Percentiles rank a stretch among this genome's conserved stretches.
These are phyloP conservation scores for Gila orcuttii DNA, from an alignment of 2,113 vertebrate genomes.

Conservation along the genomic window DNA sequence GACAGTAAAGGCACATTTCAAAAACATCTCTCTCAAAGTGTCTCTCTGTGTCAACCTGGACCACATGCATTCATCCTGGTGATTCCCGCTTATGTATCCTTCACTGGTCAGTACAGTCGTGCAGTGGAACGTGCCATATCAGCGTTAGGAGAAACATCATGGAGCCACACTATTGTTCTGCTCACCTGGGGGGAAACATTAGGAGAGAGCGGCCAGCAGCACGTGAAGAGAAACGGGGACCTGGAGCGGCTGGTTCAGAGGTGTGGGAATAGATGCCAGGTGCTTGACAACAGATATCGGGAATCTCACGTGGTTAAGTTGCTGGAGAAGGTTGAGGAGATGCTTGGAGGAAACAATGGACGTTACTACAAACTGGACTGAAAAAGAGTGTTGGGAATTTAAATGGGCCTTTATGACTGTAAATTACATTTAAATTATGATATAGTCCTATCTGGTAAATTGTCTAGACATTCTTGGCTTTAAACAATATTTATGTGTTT, in stretches of 20 bases:
- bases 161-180: conserved; percentile 67
- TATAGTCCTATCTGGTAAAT: background rate
- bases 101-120: conserved; percentile 66
- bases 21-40: conserved; percentile 48
- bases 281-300: conserved; percentile 60
- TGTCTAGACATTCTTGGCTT: background rate
- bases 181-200: conserved; percentile 74
- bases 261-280: conserved; percentile 67
- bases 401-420: background rate
- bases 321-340: conserved; percentile 66
- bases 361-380: conserved; percentile 34
- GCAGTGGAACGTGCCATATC: conserved; percentile 62
- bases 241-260: conserved; percentile 63
- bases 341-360: conserved; percentile 55
- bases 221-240: conserved; percentile 69
- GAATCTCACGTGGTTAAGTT: conserved; percentile 47
- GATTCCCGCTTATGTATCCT: conserved; percentile 70
- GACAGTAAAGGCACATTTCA: background rate
- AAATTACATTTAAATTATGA: background rate
- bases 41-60: conserved; percentile 61
- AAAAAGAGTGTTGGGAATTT: background rate
- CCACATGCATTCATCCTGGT: conserved; percentile 70
- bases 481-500: background rate
- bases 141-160: conserved; percentile 59
- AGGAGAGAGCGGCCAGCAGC: conserved; percentile 70